phyloP scores from a whole-genome alignment of 1,140 invertebrate genomes.

The Asobara japonica region DNA sequence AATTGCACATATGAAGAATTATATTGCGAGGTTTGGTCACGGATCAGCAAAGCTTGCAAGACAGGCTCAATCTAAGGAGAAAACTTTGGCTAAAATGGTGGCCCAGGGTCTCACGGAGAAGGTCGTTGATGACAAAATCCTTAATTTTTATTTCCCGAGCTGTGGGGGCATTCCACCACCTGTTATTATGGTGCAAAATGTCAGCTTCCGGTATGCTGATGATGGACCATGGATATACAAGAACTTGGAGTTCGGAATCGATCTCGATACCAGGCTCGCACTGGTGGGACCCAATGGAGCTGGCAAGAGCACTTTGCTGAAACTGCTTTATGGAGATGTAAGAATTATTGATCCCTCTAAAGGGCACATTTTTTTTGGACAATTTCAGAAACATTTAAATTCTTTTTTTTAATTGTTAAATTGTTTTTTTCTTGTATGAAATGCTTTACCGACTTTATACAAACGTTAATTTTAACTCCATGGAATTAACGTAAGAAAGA shows the following conservation, averaged over 20 bases:
- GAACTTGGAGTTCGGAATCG: constrained; percentile 98
- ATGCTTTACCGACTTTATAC: not conserved
- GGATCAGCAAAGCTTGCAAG: constrained; percentile 97
- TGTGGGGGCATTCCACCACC: constrained; percentile 97
- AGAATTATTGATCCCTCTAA: constrained; percentile 55
- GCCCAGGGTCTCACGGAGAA: constrained; percentile 96
- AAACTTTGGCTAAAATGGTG: constrained; percentile 99
- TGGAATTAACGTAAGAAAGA: not conserved
- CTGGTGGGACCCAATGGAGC: constrained; percentile 99
- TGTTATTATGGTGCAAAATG: constrained; percentile 98
- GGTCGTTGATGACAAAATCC: constrained; percentile 87
- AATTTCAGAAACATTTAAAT: not conserved
- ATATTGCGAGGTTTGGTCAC: constrained; percentile 99
- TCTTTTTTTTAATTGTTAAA: no score
- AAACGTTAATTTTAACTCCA: not conserved
- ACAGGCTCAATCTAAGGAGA: constrained; percentile 99
- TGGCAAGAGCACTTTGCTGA: constrained; percentile 97
- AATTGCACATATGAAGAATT: constrained; percentile 99
- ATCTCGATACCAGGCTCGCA: constrained; percentile 96
- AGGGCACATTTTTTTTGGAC: no score
- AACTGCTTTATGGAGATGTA: constrained; percentile 94
- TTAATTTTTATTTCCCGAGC: constrained; percentile 96
- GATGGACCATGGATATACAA: constrained; percentile 93
- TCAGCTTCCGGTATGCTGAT: constrained; percentile 94
- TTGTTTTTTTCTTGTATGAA: constrained; percentile 14